These are phyloP conservation scores for Lynx canadensis DNA, from an alignment of 2,113 vertebrate genomes.

Conservation along the genomic window DNA sequence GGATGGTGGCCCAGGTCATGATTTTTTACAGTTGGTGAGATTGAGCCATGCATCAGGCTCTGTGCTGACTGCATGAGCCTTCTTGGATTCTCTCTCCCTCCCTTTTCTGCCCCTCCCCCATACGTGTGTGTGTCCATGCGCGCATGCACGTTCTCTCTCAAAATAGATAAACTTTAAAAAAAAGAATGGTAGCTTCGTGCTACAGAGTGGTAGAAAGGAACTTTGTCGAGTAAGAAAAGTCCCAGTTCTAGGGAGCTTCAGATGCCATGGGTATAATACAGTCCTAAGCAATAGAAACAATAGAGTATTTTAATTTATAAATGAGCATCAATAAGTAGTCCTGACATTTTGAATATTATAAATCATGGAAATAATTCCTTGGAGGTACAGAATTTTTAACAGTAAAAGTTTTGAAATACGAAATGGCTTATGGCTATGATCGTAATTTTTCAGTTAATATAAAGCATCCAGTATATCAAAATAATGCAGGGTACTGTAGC, in stretches of 20 bases:
- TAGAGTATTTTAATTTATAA: neutral
- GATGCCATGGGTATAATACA: neutral
- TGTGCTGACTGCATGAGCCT: too few species aligned
- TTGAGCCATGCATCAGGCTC: too few species aligned
- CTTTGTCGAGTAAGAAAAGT: neutral
- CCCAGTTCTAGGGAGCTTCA: neutral
- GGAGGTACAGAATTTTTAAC: neutral
- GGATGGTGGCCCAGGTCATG: too few species aligned
- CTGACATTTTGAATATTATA: conserved; percentile 7
- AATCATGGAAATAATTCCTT: neutral
- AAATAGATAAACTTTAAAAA: too few species aligned
- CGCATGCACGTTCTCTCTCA: too few species aligned
- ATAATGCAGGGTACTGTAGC: neutral
- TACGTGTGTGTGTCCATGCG: too few species aligned
- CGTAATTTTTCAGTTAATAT: conserved; percentile 9
- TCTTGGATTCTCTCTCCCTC: too few species aligned
- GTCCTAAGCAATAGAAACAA: neutral
- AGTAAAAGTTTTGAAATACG: neutral
- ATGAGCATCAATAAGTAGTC: neutral
- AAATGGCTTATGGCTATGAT: neutral
- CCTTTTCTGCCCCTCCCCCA: too few species aligned
- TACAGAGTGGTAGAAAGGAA: neutral
- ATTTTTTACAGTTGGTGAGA: too few species aligned
- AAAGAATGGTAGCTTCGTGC: neutral
- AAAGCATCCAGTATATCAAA: neutral